Evolutionary conservation across 2,797 vertebrate genomes (phyloP).

Genomic region (Gymnoscopelus microlampas): DNA sequence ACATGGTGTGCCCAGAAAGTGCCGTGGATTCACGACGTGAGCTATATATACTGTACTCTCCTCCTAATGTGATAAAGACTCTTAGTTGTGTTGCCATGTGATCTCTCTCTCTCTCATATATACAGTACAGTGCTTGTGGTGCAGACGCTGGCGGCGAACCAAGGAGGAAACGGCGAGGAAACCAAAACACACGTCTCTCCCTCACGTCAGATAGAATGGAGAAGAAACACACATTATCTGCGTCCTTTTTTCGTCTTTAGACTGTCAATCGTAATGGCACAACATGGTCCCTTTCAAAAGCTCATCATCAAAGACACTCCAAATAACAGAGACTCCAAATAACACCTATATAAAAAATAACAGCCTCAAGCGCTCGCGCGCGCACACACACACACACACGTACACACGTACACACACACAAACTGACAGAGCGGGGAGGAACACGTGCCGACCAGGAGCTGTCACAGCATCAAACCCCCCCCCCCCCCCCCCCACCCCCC

Average conservation of each 20-base stretch:
- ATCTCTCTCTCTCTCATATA: background rate
- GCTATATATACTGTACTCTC: background rate
- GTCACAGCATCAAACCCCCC: slow-evolving; percentile 61
- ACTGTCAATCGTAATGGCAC: no score
- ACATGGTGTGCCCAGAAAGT: slow-evolving; percentile 9
- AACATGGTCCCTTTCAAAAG: background rate
- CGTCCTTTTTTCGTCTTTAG: no score
- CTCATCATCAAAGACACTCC: background rate
- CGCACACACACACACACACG: slow-evolving; percentile 48
- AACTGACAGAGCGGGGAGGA: slow-evolving; percentile 42
- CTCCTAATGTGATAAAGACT: background rate
- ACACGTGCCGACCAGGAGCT: slow-evolving; percentile 59
- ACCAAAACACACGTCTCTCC: background rate
- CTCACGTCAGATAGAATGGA: background rate
- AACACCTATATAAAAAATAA: slow-evolving; percentile 42
- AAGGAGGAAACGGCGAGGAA: background rate
- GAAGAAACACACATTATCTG: background rate
- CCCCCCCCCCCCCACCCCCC: slow-evolving; percentile 36
- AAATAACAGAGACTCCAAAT: slow-evolving; percentile 16
- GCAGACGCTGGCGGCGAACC: background rate
- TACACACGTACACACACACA: background rate
- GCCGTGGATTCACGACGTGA: background rate
- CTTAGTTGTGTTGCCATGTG: background rate
- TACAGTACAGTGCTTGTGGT: background rate
- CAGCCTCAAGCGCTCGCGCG: background rate